phyloP scores from a whole-genome alignment of 2,888 invertebrate species.

The Polia nebulosa region DNA sequence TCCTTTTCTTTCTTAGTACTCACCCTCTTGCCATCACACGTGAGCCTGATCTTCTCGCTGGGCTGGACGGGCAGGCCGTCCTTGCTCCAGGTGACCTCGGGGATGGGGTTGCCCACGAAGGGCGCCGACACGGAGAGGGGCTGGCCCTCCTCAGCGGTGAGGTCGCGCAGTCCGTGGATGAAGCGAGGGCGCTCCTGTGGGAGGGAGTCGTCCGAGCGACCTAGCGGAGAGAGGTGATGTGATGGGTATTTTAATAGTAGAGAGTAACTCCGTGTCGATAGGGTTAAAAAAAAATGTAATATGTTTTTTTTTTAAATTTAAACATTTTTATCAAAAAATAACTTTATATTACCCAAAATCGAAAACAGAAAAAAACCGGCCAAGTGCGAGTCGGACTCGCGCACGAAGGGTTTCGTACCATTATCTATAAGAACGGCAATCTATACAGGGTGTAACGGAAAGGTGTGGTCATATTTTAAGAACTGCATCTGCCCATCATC shows the following conservation, averaged over 20 bases:
- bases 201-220: conserved; percentile 91
- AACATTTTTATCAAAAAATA: too few species aligned
- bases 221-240: conserved; percentile 64
- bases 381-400: too few species aligned
- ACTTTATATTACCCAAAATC: too few species aligned
- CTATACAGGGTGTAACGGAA: too few species aligned
- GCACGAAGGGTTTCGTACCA: too few species aligned
- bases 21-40: conserved; percentile 96
- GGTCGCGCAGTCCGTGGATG: conserved; percentile 94
- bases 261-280: background rate
- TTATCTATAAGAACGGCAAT: too few species aligned
- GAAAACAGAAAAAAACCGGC: too few species aligned
- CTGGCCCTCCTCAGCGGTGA: conserved; percentile 96
- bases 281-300: too few species aligned
- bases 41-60: conserved; percentile 93
- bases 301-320: too few species aligned
- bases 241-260: background rate
- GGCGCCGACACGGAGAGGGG: conserved; percentile 93
- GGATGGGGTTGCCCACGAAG: conserved; percentile 95
- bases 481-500: too few species aligned
- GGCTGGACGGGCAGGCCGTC: conserved; percentile 93
- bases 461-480: too few species aligned
- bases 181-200: conserved; percentile 95
- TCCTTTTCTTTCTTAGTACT: too few species aligned
- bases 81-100: conserved; percentile 95